These are phyloP conservation scores for Sinocyclocheilus maitianheensis DNA, from an alignment of 2,113 vertebrate species.

Conservation along the genomic window DNA sequence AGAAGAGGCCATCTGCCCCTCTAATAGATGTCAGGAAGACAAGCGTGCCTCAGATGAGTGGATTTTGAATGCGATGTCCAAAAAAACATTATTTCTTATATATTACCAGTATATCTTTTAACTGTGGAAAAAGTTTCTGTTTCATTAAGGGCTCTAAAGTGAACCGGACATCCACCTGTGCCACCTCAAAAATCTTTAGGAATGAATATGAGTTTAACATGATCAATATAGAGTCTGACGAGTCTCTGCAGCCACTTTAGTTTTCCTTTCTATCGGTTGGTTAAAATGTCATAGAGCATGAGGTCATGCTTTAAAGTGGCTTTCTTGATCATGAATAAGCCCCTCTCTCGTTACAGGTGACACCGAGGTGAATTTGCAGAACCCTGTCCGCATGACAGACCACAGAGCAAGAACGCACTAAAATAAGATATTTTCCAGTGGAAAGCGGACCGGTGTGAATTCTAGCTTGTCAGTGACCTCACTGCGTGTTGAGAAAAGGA, in stretches of 20 bases:
- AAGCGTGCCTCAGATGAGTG: neutral
- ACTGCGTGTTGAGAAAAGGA: neutral
- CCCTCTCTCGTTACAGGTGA: slow-evolving; percentile 38
- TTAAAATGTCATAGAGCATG: slow-evolving; percentile 26
- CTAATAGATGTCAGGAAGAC: slow-evolving; percentile 61
- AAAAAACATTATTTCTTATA: neutral
- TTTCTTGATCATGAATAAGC: slow-evolving; percentile 39
- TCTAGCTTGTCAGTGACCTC: neutral
- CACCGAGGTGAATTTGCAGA: neutral
- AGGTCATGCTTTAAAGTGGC: slow-evolving; percentile 38
- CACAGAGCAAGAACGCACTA: neutral
- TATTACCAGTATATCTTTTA: neutral
- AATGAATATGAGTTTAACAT: neutral
- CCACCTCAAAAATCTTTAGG: slow-evolving; percentile 60
- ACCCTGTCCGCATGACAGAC: neutral
- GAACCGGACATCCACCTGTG: slow-evolving; percentile 5
- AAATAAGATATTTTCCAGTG: neutral
- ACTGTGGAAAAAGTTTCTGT: neutral
- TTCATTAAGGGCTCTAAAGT: neutral
- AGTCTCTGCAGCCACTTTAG: neutral
- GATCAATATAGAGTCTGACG: slow-evolving; percentile 1
- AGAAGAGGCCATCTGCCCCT: slow-evolving; percentile 71
- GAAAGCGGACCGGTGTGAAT: neutral
- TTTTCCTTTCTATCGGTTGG: neutral
- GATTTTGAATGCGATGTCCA: neutral